Evolutionary conservation across 2,888 invertebrate genomes (phyloP).

Genomic region (Drosophila quinaria): DNA sequence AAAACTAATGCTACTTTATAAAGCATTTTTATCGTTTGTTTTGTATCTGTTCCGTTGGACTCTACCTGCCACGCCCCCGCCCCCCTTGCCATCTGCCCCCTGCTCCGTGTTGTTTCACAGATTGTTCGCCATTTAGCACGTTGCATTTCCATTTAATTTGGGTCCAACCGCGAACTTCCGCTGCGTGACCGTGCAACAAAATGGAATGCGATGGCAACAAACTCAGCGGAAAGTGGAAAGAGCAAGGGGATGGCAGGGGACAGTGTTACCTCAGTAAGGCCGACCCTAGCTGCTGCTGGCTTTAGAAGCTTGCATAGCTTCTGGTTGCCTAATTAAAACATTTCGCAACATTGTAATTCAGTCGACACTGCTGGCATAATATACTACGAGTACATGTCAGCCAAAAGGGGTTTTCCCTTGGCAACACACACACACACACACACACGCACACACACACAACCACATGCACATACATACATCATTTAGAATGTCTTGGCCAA

Average conservation of each 20-base stretch:
- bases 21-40: constrained; percentile 25
- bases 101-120: not conserved
- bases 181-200: constrained; percentile 48
- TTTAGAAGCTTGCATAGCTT: constrained; percentile 19
- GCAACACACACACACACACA: not conserved
- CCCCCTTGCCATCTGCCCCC: not conserved
- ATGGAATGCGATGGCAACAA: constrained; percentile 19
- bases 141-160: constrained; percentile 40
- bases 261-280: constrained; percentile 2
- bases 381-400: constrained; percentile 14
- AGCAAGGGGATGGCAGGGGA: not conserved
- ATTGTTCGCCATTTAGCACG: constrained; percentile 37
- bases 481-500: constrained; percentile 12
- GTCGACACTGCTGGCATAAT: constrained; percentile 36
- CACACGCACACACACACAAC: not conserved
- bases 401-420: constrained; percentile 1
- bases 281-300: constrained; percentile 1
- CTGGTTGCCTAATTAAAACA: constrained; percentile 72
- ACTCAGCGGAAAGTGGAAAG: not conserved
- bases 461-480: constrained; percentile 12
- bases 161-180: constrained; percentile 49
- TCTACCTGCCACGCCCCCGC: not conserved
- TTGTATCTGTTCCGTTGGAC: constrained; percentile 16
- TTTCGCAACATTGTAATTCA: constrained; percentile 54
- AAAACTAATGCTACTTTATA: constrained; percentile 16